Conservation (phyloP, 2,797 vertebrate species). For the Chloroceryle inda region DNA sequence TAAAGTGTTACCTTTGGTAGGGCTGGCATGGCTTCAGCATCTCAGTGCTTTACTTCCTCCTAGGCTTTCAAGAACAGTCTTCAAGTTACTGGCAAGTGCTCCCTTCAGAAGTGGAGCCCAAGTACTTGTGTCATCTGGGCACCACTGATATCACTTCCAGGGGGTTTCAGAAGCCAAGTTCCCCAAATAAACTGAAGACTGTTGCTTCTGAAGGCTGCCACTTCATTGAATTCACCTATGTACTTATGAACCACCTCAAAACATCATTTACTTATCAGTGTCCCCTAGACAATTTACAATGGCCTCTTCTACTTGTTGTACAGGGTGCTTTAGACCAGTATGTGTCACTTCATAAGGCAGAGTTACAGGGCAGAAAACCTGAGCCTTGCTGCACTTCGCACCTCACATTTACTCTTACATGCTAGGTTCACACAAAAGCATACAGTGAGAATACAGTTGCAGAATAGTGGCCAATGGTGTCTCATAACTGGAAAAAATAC, state of each 20-base stretch:
- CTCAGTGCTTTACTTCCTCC: conserved; percentile 24
- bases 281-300: not conserved
- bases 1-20: not conserved
- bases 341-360: fast-evolving
- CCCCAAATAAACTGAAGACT: not conserved
- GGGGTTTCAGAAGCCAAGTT: not conserved
- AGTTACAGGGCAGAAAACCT: not conserved
- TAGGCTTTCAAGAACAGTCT: not conserved
- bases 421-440: not conserved
- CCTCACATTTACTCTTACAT: fast-evolving
- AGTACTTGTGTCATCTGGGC: not conserved
- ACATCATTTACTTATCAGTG: not conserved
- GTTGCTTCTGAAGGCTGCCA: not conserved
- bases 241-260: not conserved
- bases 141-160: not conserved
- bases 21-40: not conserved
- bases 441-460: not conserved
- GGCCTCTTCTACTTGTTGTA: not conserved
- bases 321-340: not conserved
- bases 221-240: not conserved
- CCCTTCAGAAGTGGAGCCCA: conserved; percentile 11
- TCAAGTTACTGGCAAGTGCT: conserved; percentile 6
- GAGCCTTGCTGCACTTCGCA: not conserved
- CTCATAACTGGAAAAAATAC: not conserved
- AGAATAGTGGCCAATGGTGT: not conserved